These are phyloP conservation scores for Centropus bengalensis DNA, from an alignment of 2,113 vertebrate species.

Conservation along the genomic window DNA sequence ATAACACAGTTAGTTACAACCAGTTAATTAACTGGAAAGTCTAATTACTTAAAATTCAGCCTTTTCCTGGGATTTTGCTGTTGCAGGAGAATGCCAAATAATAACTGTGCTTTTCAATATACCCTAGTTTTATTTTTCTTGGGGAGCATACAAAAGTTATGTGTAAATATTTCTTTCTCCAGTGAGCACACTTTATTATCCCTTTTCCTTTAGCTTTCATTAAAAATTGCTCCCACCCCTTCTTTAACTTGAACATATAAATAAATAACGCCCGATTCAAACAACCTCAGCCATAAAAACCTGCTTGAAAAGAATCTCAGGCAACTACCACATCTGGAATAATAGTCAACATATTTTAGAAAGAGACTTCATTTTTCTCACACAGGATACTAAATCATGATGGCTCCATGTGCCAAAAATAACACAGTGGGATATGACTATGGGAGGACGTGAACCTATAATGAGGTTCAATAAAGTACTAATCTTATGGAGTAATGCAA, in stretches of 20 bases:
- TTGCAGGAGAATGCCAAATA: slow-evolving; percentile 45
- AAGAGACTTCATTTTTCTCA: slow-evolving; percentile 66
- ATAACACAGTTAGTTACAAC: slow-evolving; percentile 28
- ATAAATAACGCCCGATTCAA: slow-evolving; percentile 65
- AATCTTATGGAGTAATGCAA: slow-evolving; percentile 52
- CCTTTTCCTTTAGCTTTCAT: slow-evolving; percentile 61
- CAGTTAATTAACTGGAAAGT: slow-evolving; percentile 58
- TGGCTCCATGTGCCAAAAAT: slow-evolving; percentile 60
- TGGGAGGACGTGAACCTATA: slow-evolving; percentile 64
- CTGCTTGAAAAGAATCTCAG: slow-evolving; percentile 61
- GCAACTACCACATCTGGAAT: slow-evolving; percentile 75
- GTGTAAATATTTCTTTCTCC: slow-evolving; percentile 66
- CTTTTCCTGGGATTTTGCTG: slow-evolving; percentile 41
- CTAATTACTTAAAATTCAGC: slow-evolving; percentile 55
- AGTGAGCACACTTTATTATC: slow-evolving; percentile 56
- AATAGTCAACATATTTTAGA: slow-evolving; percentile 68
- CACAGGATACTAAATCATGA: slow-evolving; percentile 55
- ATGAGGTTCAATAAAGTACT: slow-evolving; percentile 63
- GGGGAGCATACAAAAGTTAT: slow-evolving; percentile 39
- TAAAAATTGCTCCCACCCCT: slow-evolving; percentile 47
- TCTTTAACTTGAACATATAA: slow-evolving; percentile 55
- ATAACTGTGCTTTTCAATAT: slow-evolving; percentile 18
- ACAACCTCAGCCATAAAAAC: slow-evolving; percentile 56
- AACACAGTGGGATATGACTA: slow-evolving; percentile 63
- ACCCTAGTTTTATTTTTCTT: slow-evolving; percentile 38